phyloP scores from a whole-genome alignment of 2,113 vertebrate genomes.

The Oncorhynchus clarkii region DNA sequence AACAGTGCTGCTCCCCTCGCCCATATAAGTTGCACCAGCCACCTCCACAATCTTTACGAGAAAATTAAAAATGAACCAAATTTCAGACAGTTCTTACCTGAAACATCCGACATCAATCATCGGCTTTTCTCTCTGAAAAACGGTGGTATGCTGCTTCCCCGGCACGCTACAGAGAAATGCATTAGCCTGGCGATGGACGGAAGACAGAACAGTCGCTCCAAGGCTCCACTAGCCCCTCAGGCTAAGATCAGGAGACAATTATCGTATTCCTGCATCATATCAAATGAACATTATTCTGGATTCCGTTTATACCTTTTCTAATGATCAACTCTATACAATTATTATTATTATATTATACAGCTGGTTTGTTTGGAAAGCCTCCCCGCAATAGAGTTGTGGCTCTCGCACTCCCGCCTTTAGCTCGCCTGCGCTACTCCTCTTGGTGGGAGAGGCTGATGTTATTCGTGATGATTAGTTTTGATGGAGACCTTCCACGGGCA shows the following conservation, averaged over 20 bases:
- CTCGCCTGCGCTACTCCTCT: slow-evolving; percentile 75
- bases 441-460: slow-evolving; percentile 90
- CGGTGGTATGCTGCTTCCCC: slow-evolving; percentile 79
- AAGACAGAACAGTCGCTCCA: slow-evolving; percentile 87
- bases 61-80: neutral
- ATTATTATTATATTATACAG: neutral
- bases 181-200: slow-evolving; percentile 87
- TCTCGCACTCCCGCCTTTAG: slow-evolving; percentile 76
- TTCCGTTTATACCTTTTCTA: neutral
- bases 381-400: slow-evolving; percentile 59
- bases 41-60: neutral
- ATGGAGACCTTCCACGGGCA: slow-evolving; percentile 89
- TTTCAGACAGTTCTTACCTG: slow-evolving; percentile 50
- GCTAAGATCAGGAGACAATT: slow-evolving; percentile 81
- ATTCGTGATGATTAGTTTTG: slow-evolving; percentile 95
- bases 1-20: slow-evolving; percentile 10
- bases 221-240: slow-evolving; percentile 84
- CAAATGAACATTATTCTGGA: neutral
- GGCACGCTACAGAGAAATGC: slow-evolving; percentile 85
- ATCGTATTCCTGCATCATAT: slow-evolving; percentile 49
- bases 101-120: slow-evolving; percentile 69
- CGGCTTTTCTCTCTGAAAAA: slow-evolving; percentile 63
- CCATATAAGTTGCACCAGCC: neutral
- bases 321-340: neutral
- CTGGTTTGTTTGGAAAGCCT: neutral